Base-by-base conservation (phyloP, 2,797 vertebrate genomes). In the Pantherophis alleghaniensis region DNA sequence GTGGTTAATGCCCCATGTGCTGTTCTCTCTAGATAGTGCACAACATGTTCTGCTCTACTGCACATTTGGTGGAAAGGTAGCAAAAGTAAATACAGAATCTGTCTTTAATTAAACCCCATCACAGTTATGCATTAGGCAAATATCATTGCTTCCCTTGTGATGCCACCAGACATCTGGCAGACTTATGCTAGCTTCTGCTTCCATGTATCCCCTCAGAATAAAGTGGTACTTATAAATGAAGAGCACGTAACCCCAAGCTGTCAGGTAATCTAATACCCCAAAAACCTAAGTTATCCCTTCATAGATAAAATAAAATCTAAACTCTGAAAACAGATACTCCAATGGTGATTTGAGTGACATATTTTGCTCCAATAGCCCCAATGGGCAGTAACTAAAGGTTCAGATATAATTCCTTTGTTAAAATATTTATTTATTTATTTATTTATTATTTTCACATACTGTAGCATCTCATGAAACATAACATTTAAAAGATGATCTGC, bases 101-200 rank as follows among this genome's bases (percentile, higher is more conserved):
- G 56, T 59, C 91, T 95, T 96, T 96, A 97, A 96, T 97, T 96
- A 97, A 96, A 94, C 93, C 60, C 95, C 93, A 96, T 92, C 95
- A 95, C 6, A 0, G 91, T 94, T 93, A 88, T 92, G 92, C 92
- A 94, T 94, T 94, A 96, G 79, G 93, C 93, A 97, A 97, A 96
- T 96, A 96, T 95, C 96, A 96, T 90, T 89, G 86, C 89, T 92
- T 95, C 89, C 95, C 96, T 91, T 92, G 51, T 93, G 95, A 90
- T 95, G 87, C 47, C 83, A 92, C n/a, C 90, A 88, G 93, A 92
- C 96, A 94, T 97, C 96, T 96, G 96, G 95, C 94, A 96, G 83
- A 91, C 92, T 95, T 92, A 59, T 51, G 18, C 74, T 53, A 92
- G 89, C 94, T 95, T 94, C 90, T 96, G 94, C 93, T 95, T 91